These are phyloP conservation scores for Diadophis punctatus DNA, from an alignment of 2,113 vertebrate species.

Conservation along the genomic window DNA sequence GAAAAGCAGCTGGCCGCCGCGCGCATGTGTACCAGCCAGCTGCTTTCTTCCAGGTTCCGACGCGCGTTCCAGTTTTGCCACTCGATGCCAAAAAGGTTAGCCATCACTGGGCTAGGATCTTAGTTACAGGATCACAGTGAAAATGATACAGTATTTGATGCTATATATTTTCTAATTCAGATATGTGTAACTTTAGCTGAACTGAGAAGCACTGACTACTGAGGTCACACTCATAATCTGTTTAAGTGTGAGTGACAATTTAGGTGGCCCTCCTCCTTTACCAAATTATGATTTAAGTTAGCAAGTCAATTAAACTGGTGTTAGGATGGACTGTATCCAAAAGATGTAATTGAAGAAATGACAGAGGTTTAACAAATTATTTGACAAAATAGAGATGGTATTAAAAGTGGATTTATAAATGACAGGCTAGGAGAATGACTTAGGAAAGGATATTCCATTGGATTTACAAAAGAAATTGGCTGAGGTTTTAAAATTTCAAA, in stretches of 20 bases:
- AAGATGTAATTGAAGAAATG: neutral
- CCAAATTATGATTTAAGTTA: neutral
- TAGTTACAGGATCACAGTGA: neutral
- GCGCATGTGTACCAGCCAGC: no score
- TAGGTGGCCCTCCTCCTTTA: neutral
- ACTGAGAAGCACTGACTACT: neutral
- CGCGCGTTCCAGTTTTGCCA: no score
- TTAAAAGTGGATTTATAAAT: neutral
- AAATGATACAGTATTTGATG: neutral
- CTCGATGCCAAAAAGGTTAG: no score
- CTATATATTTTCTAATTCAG: neutral
- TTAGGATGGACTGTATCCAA: neutral
- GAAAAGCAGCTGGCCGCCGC: no score
- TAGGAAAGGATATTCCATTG: neutral
- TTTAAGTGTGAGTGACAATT: neutral
- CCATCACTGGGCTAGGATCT: neutral
- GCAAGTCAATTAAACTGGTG: neutral
- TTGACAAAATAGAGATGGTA: neutral
- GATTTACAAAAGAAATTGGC: neutral
- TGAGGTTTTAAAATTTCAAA: neutral
- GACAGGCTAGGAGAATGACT: neutral
- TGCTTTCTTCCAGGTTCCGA: no score
- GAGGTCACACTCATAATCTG: neutral
- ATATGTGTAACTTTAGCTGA: neutral
- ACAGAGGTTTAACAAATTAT: neutral